Base-by-base conservation (phyloP, 2,113 vertebrate genomes). In the Collichthys lucidus region DNA sequence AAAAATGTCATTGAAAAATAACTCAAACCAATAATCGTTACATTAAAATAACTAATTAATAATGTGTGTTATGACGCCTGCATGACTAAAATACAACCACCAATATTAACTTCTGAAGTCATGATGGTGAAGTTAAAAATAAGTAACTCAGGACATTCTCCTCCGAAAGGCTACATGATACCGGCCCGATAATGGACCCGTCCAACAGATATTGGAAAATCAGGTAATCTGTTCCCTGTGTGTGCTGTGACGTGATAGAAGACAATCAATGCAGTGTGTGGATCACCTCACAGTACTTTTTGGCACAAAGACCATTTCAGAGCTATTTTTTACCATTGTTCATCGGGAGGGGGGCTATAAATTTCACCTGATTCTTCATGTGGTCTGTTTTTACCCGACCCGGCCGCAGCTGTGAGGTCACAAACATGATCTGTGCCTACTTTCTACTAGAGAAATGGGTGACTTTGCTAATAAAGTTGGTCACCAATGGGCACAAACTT, bases 251-350 rank as follows among this genome's bases (percentile, higher is more conserved):
- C 3, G 3, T 20, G 14, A 40, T 47, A 10, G 20, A 59, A n/a
- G 61, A 73, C n/a, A 65, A 79, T 63, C 49, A 55, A 65, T 73
- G 67, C 19, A 52, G 26, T 64, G 26, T 55, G 15, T 24, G 3
- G 6, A 26, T 47, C 74, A 47, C 42, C 22, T 67, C 53, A n/a
- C 12, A 35, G 53, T 26, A 17, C 53, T 40, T 26, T 1, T 1
- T 17, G 14, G 14, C 42, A 17, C 20, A 42, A 42, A 26, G 31
- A 35, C 31, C 5, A 53, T 53, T 26, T 63, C 20, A 40, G 20
- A 24, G 10, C 14, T 59, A 26, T 63, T 74, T 57, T 50, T 50
- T 19, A 35, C 16, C n/a, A 29, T 9, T 22, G 5, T 55, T 31
- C 61, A 55, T 40, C 11, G 8, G 0, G 20, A 3, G 2, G 4